Conservation (phyloP, 1,140 invertebrate species). For the Mizuhopecten yessoensis region DNA sequence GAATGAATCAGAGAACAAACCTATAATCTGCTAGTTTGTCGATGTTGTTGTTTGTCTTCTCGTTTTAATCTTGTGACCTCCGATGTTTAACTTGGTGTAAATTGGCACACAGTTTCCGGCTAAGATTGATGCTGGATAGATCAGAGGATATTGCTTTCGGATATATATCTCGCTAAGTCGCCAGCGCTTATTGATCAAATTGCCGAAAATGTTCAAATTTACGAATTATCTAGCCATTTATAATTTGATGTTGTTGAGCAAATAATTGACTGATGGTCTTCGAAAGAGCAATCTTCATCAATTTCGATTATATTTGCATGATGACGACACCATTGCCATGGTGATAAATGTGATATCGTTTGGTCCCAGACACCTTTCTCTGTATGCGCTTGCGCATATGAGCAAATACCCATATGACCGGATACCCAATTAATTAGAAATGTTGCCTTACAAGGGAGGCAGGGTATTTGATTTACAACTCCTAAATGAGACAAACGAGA, state of each 20-base stretch:
- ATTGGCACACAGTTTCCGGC: not conserved
- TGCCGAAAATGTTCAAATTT: constrained; percentile 39
- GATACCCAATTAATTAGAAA: constrained; percentile 34
- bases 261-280: constrained; percentile 39
- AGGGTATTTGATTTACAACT: constrained; percentile 12
- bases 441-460: not conserved
- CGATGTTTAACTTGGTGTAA: constrained; percentile 38
- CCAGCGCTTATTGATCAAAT: constrained; percentile 26
- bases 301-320: constrained; percentile 39
- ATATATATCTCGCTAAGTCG: constrained; percentile 38
- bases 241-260: constrained; percentile 39
- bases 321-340: constrained; percentile 28
- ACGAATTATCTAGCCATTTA: constrained; percentile 39
- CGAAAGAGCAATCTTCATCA: constrained; percentile 37
- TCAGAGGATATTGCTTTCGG: constrained; percentile 15
- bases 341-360: constrained; percentile 28
- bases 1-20: not conserved
- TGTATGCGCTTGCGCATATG: not conserved
- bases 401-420: constrained; percentile 28
- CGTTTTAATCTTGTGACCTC: constrained; percentile 22
- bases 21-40: constrained; percentile 32
- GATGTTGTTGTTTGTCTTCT: constrained; percentile 20
- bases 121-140: constrained; percentile 3
- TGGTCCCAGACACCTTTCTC: constrained; percentile 31
- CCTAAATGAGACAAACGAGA: constrained; percentile 6